A percentile compares a stretch with the other conserved stretches of the same genome.
phyloP scores from a whole-genome alignment of 2,888 invertebrate genomes.

The Tipula unca region DNA sequence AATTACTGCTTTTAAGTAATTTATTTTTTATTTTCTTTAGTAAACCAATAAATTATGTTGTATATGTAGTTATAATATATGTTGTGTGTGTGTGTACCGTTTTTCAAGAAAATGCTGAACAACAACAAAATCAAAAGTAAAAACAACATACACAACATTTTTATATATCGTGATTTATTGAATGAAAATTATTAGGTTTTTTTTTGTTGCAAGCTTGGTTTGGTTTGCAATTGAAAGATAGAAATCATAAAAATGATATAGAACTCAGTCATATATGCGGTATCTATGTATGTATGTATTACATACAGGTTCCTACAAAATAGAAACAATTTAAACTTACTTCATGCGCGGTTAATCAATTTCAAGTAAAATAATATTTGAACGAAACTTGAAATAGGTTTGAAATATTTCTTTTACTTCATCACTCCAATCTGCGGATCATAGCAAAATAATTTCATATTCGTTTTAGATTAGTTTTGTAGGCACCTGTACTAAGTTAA shows the following conservation, averaged over 20 bases:
- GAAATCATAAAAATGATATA: neutral
- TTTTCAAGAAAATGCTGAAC: neutral
- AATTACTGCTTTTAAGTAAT: conserved; percentile 14
- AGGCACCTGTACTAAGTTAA: neutral
- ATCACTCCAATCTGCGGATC: no score
- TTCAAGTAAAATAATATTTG: no score
- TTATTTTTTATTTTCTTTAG: neutral
- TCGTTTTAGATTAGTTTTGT: neutral
- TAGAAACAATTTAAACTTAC: neutral
- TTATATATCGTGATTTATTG: neutral
- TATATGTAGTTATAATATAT: neutral
- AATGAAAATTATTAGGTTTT: neutral
- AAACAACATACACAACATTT: neutral
- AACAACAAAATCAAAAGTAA: neutral
- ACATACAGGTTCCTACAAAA: neutral
- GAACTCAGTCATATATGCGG: neutral
- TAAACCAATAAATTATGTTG: neutral
- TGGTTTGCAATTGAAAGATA: neutral
- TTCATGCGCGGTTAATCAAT: no score
- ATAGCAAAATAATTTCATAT: no score
- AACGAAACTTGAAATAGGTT: no score
- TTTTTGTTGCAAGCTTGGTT: neutral
- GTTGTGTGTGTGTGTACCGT: neutral
- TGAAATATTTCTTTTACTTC: no score
- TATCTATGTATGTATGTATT: neutral